Conservation (phyloP, 2,113 vertebrate species). For the Strix uralensis region DNA sequence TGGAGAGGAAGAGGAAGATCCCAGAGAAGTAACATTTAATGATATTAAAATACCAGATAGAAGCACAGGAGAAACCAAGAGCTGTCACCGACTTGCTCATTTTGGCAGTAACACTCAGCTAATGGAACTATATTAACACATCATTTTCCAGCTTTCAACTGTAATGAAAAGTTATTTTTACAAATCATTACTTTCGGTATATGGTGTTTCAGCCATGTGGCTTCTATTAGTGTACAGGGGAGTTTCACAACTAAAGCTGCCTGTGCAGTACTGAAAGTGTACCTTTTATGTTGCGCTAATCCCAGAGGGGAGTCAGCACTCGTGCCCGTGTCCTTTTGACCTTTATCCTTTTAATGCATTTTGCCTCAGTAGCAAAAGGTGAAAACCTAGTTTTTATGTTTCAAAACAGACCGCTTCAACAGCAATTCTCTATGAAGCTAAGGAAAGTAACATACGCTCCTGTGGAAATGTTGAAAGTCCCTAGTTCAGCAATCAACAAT, state of each 20-base stretch:
- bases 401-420: constrained; percentile 21
- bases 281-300: constrained; percentile 65
- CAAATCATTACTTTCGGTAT: constrained; percentile 9
- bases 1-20: neutral
- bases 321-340: neutral
- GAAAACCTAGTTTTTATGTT: constrained; percentile 47
- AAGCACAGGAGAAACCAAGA: neutral
- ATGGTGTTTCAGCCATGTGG: constrained; percentile 38
- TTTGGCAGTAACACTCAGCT: constrained; percentile 45
- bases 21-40: neutral
- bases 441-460: constrained; percentile 18
- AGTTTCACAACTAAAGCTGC: constrained; percentile 52
- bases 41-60: neutral
- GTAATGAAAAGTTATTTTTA: constrained; percentile 56
- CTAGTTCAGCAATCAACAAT: constrained; percentile 1
- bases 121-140: constrained; percentile 53
- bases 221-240: constrained; percentile 34
- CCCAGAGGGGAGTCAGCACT: constrained; percentile 59
- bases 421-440: neutral
- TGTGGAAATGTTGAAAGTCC: constrained; percentile 5
- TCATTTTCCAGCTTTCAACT: constrained; percentile 35
- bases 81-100: neutral
- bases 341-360: constrained; percentile 57
- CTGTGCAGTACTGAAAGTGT: constrained; percentile 23
- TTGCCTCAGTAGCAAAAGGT: constrained; percentile 52